Conservation (phyloP, 2,888 invertebrate species). For the Eupithecia subfuscata region DNA sequence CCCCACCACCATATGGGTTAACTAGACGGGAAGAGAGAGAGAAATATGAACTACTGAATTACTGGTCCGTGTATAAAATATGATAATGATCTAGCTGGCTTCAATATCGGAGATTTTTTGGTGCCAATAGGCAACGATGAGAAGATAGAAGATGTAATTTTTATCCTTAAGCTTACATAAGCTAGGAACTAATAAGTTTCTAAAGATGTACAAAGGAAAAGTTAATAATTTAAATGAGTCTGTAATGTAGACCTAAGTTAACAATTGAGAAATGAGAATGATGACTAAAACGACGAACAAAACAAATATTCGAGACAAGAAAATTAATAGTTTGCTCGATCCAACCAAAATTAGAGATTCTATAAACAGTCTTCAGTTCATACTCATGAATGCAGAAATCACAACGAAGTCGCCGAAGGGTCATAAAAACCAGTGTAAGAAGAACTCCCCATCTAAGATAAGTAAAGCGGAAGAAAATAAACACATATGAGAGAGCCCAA, state of each 20-base stretch:
- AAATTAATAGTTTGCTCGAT: constrained; percentile 24
- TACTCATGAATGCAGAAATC: constrained; percentile 44
- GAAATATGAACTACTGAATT: not conserved
- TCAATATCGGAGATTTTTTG: not conserved
- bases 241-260: not conserved
- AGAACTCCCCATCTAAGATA: constrained; percentile 37
- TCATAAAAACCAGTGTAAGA: constrained; percentile 42
- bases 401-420: constrained; percentile 42
- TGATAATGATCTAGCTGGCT: not conserved
- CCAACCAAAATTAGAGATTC: constrained; percentile 26
- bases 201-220: not conserved
- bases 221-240: not conserved
- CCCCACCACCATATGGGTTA: not conserved
- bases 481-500: constrained; percentile 24
- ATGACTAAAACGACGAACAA: not conserved
- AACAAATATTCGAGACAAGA: not conserved
- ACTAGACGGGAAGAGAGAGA: too few relatives aligned
- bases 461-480: constrained; percentile 27
- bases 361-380: constrained; percentile 41
- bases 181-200: not conserved
- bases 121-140: not conserved
- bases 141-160: not conserved
- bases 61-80: not conserved
- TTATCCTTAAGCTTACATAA: not conserved
- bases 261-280: not conserved